Conservation (phyloP, 2,797 vertebrate species). For the Myotis planiceps region DNA sequence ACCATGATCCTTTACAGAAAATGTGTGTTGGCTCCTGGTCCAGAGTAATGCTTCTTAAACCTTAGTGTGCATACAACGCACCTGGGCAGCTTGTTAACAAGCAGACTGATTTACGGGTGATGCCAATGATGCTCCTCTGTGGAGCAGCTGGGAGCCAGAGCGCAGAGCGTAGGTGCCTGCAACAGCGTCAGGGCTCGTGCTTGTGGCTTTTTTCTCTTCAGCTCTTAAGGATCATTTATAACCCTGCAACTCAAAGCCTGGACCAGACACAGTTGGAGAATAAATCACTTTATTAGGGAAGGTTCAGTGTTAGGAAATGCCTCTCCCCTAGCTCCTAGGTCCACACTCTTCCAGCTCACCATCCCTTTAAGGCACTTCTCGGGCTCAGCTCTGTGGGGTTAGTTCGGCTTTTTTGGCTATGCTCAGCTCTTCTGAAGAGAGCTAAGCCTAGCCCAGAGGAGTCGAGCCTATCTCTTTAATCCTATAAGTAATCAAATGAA, state of each 20-base stretch:
- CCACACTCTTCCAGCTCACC: not conserved
- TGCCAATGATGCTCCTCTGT: fast-evolving
- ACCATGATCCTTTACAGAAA: not conserved
- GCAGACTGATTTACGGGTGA: not conserved
- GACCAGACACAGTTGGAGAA: not conserved
- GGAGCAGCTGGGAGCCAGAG: not conserved
- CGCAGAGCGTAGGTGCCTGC: fast-evolving
- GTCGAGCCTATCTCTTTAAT: too few species aligned
- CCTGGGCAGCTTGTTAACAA: not conserved
- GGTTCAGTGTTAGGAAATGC: not conserved
- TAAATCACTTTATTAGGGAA: conserved; percentile 76
- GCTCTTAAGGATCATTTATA: not conserved
- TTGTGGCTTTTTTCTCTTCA: not conserved
- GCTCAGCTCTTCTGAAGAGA: too few species aligned
- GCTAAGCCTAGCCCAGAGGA: too few species aligned
- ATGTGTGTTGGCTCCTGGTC: not conserved
- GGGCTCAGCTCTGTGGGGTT: too few species aligned
- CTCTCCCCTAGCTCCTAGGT: not conserved
- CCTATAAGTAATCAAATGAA: too few species aligned
- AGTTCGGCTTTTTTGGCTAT: too few species aligned
- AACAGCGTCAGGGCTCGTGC: not conserved
- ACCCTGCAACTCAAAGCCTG: not conserved
- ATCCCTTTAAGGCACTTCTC: not conserved
- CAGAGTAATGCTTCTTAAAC: not conserved
- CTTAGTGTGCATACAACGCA: not conserved